Conservation (phyloP, 2,113 vertebrate species). For the Puma concolor region DNA sequence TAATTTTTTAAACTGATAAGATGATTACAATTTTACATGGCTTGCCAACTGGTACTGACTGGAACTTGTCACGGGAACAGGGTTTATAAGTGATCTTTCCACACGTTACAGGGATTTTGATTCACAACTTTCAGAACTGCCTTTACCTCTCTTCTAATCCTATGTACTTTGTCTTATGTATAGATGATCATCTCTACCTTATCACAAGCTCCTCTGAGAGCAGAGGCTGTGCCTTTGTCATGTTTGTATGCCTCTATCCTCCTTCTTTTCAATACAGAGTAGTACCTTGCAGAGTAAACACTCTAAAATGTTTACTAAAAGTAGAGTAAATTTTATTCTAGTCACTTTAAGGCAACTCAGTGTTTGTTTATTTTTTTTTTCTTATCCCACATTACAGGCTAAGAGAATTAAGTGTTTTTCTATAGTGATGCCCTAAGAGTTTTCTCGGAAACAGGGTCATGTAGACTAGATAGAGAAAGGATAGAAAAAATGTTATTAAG, state of each 20-base stretch:
- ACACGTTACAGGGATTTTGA: background rate
- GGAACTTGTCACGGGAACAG: background rate
- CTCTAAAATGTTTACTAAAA: conserved; percentile 42
- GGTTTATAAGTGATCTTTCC: background rate
- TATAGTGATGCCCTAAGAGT: background rate
- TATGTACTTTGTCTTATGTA: background rate
- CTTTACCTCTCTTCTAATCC: conserved; percentile 29
- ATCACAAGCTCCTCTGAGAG: background rate
- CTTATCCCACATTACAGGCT: background rate
- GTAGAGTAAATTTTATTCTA: conserved; percentile 15
- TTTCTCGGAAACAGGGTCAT: conserved; percentile 3
- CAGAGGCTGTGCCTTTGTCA: background rate
- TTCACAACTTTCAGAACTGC: conserved; percentile 11
- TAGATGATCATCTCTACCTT: background rate
- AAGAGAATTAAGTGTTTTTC: conserved; percentile 9
- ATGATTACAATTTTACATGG: background rate
- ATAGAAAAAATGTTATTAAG: background rate
- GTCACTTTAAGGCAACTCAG: background rate
- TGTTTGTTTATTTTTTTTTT: background rate
- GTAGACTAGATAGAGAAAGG: background rate
- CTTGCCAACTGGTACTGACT: background rate
- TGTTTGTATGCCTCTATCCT: background rate
- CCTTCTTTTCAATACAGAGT: background rate
- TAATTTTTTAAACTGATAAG: conserved; percentile 51
- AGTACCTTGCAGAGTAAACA: background rate